Conservation (phyloP, 2,797 vertebrate species). For the Rousettus madagascariensis region DNA sequence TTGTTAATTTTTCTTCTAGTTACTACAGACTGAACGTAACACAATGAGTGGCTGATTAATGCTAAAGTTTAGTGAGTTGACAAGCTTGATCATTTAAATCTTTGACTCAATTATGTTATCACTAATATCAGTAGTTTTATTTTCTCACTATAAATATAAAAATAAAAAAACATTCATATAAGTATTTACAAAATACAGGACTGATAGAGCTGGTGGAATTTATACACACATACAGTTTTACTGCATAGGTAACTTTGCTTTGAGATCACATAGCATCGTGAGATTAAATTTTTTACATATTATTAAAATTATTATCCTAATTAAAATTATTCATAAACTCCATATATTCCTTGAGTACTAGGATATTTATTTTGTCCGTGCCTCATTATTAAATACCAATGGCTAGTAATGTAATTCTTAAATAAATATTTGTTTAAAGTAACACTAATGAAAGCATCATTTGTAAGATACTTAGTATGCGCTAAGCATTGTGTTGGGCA, state of each 20-base stretch:
- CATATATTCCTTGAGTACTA: not conserved
- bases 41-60: not conserved
- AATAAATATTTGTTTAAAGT: not conserved
- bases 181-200: not conserved
- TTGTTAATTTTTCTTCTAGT: not conserved
- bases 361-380: not conserved
- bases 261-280: not conserved
- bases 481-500: not conserved
- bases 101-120: not conserved
- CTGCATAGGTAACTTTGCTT: not conserved
- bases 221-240: not conserved
- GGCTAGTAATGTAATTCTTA: not conserved
- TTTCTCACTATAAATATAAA: not conserved
- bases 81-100: not conserved
- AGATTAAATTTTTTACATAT: not conserved
- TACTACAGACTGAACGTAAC: not conserved
- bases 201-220: not conserved
- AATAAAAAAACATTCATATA: not conserved
- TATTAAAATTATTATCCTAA: not conserved
- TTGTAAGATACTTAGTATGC: not conserved
- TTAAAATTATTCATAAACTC: not conserved
- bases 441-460: not conserved
- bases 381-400: not conserved
- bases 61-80: not conserved
- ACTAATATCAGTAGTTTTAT: not conserved